These are phyloP conservation scores for Saccopteryx bilineata DNA, from an alignment of 2,113 vertebrate species.

Conservation along the genomic window DNA sequence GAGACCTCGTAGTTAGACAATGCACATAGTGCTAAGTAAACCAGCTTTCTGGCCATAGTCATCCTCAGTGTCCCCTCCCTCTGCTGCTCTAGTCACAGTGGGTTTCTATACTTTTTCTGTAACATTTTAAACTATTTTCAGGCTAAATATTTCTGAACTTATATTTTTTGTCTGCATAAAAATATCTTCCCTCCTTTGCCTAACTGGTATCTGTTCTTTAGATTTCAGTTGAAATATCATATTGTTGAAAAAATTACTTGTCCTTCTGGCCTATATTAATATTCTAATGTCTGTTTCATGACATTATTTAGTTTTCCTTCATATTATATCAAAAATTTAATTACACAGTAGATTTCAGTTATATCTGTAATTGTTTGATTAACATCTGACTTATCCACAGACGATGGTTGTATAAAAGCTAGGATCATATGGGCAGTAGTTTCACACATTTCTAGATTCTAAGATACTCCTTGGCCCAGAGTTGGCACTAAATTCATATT, in stretches of 20 bases:
- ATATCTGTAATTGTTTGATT: not conserved
- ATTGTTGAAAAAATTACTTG: not conserved
- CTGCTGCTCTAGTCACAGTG: not conserved
- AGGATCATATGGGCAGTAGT: not conserved
- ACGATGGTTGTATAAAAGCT: not conserved
- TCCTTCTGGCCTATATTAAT: not conserved
- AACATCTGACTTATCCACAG: not conserved
- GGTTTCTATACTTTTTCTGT: not conserved
- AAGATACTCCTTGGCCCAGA: not conserved
- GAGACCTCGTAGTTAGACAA: not conserved
- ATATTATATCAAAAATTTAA: not conserved
- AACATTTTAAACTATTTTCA: not conserved
- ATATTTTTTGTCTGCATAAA: not conserved
- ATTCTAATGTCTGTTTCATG: not conserved
- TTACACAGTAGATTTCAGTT: not conserved
- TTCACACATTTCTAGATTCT: not conserved
- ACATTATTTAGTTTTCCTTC: not conserved
- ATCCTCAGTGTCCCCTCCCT: not conserved
- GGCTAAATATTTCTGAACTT: not conserved
- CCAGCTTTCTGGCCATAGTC: not conserved
- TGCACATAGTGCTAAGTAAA: not conserved
- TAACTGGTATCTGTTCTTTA: not conserved
- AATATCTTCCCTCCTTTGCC: not conserved
- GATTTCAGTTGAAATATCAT: not conserved
- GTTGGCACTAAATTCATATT: constrained; percentile 61